Conservation (phyloP, 2,888 invertebrate genomes). For the Apotomis betuletana region DNA sequence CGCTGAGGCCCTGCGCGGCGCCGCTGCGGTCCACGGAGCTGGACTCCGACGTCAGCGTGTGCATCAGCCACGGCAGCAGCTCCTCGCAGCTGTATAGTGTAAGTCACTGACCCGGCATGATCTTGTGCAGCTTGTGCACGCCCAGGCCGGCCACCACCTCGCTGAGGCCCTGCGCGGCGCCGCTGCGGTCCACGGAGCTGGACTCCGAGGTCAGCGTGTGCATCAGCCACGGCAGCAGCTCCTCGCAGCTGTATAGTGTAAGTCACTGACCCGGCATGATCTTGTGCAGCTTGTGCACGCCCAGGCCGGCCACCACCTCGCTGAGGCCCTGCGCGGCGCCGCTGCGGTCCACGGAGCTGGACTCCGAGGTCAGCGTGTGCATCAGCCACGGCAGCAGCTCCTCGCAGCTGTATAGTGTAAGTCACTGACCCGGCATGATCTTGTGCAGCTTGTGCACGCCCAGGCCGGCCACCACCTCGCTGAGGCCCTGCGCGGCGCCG, state of each 20-base stretch:
- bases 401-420: conserved; percentile 87
- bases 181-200: conserved; percentile 97
- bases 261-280: conserved; percentile 91
- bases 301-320: conserved; percentile 98
- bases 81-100: conserved; percentile 91
- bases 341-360: conserved; percentile 96
- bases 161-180: conserved; percentile 98
- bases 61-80: conserved; percentile 98
- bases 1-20: conserved; percentile 98
- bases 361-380: conserved; percentile 97
- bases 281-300: conserved; percentile 96
- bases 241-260: conserved; percentile 89
- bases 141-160: conserved; percentile 99
- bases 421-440: conserved; percentile 91
- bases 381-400: conserved; percentile 99
- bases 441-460: conserved; percentile 97
- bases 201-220: conserved; percentile 97
- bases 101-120: conserved; percentile 90
- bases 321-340: conserved; percentile 99
- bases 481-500: conserved; percentile 98
- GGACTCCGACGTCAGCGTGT: conserved; percentile 96
- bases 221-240: conserved; percentile 99
- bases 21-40: conserved; percentile 98
- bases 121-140: conserved; percentile 95
- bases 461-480: conserved; percentile 98